Evolutionary conservation across 2,797 vertebrate species (phyloP), one percentile per base, ranked within the genome.

Genomic region (Propithecus perrieri): DNA sequence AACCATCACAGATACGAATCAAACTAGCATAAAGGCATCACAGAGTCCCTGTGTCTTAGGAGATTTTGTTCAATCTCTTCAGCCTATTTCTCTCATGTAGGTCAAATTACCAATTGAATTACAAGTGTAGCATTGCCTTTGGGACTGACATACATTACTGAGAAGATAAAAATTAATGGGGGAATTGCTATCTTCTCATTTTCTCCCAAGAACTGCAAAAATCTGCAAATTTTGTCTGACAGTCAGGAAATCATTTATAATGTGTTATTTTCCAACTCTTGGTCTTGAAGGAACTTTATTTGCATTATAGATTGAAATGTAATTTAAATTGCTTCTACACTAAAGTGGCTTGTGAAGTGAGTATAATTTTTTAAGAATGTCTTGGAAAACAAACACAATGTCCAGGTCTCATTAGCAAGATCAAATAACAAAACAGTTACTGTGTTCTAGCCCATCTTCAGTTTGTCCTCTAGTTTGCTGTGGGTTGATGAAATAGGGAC

Each of bases 291-390:
- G 6, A 94, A 53, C 14, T 76, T 59, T 69, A 91, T 98, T 98
- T 97, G 35, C 90, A 97, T 89, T 97, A 96, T 97, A 96, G 97
- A 95, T 85, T 96, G 94, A 93, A 98, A 95, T 55, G 59, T 43
- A 92, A 46, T 94, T 97, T 88, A 98, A 93, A 33, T 95, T 85
- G 61, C 80, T 33, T 55, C 88, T 97, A 4, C 28, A 65, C 46
- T 95, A 91, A 97, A 94, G 81, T 96, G 88, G 6, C 72, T 92
- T 90, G 50, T 48, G 35, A 88, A 55, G 57, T n/a, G 48, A 92
- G 38, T 88, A 63, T 79, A 59, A 30, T 65, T 83, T 90, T 87
- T 94, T n/a, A 80, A 94, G 50, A 79, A 35, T 22, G 18, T 83
- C 76, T 97, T 80, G 13, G 67, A 46, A 69, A 85, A n/a, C 72